These are phyloP conservation scores for Venustaconcha ellipsiformis DNA, from an alignment of 1,140 invertebrate species.

Conservation along the genomic window DNA sequence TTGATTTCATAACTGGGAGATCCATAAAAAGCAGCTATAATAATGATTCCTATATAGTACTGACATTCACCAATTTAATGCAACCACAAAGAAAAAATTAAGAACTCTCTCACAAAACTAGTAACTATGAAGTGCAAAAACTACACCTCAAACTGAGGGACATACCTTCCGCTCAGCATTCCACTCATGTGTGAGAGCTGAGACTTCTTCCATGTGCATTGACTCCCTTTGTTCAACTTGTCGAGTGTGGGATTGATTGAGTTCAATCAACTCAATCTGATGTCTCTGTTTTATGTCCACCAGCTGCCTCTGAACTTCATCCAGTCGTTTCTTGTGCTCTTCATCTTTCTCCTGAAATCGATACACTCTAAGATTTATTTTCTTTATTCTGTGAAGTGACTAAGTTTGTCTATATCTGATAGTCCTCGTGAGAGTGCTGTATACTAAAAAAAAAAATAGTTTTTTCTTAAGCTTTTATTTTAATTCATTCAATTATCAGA, in stretches of 20 bases:
- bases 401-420: no score
- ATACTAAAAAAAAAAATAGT: not conserved
- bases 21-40: no score
- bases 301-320: conserved; percentile 43
- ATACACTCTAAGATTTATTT: not conserved
- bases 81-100: no score
- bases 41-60: no score
- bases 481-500: no score
- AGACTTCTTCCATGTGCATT: conserved; percentile 71
- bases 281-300: conserved; percentile 45
- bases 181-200: conserved; percentile 73
- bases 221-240: conserved; percentile 48
- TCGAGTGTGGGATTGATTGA: conserved; percentile 63
- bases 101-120: no score
- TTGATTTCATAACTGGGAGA: no score
- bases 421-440: no score
- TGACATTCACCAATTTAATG: no score
- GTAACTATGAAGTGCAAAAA: no score
- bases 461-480: no score
- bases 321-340: conserved; percentile 59
- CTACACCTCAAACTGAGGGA: no score
- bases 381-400: not conserved
- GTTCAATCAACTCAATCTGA: conserved; percentile 68
- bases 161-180: conserved; percentile 72
- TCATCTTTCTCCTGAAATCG: conserved; percentile 63